Evolutionary conservation across 2,797 vertebrate genomes (phyloP).

Genomic region (Phataginus tetradactyla): DNA sequence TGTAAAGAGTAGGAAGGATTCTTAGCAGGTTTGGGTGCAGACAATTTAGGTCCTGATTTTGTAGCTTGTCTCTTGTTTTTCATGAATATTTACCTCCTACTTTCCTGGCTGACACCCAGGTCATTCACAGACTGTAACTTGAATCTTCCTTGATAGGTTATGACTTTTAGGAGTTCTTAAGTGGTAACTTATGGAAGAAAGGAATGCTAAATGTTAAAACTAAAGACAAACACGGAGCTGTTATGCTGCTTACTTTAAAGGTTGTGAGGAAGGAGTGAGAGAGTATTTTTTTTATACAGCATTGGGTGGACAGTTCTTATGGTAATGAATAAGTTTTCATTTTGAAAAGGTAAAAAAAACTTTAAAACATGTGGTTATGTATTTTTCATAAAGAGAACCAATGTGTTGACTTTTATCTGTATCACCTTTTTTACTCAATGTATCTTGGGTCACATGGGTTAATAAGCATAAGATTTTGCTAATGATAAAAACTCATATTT

Average conservation of each 20-base stretch:
- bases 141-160: slow-evolving; percentile 55
- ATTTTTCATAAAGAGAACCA: not conserved
- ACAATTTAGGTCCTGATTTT: slow-evolving; percentile 47
- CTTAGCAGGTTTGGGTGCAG: not conserved
- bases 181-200: not conserved
- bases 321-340: not conserved
- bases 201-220: slow-evolving; percentile 29
- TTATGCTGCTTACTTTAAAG: not conserved
- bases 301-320: not conserved
- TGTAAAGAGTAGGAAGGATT: not conserved
- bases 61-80: slow-evolving; percentile 47
- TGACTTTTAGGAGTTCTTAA: slow-evolving; percentile 58
- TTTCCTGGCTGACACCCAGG: not conserved
- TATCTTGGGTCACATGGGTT: not conserved
- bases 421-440: not conserved
- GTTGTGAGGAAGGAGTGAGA: not conserved
- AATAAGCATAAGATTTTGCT: slow-evolving; percentile 35
- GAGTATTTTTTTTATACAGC: not conserved
- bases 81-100: slow-evolving; percentile 59
- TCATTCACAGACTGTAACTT: slow-evolving; percentile 49
- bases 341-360: not conserved
- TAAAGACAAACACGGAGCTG: not conserved
- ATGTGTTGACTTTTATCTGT: not conserved
- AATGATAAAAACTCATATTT: not conserved
- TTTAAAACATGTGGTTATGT: not conserved